A percentile compares a stretch with the other conserved stretches of the same genome.
These are phyloP conservation scores for Hypsopygia costalis DNA, from an alignment of 2,888 invertebrate genomes.

Conservation along the genomic window DNA sequence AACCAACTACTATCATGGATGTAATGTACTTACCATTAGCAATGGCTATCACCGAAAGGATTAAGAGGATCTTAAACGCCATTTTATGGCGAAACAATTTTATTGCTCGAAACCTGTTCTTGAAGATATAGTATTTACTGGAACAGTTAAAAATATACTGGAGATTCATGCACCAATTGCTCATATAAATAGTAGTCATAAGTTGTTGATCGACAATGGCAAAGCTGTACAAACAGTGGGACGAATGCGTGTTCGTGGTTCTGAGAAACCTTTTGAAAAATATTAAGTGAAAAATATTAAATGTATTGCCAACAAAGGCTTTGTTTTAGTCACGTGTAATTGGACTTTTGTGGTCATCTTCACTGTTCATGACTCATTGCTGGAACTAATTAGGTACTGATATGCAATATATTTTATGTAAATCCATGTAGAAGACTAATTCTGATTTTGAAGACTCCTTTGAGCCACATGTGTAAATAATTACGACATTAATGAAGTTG, in stretches of 20 bases:
- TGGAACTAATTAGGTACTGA: too few species aligned
- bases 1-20: too few species aligned
- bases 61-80: conserved; percentile 36
- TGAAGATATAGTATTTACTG: conserved; percentile 22
- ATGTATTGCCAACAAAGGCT: not conserved
- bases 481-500: too few species aligned
- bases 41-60: conserved; percentile 30
- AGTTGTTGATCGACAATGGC: conserved; percentile 36
- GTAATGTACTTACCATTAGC: conserved; percentile 9
- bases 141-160: conserved; percentile 43
- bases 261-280: conserved; percentile 25
- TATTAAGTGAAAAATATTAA: conserved; percentile 5
- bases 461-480: too few species aligned
- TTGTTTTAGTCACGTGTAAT: not conserved
- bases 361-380: too few species aligned
- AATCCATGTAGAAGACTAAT: too few species aligned
- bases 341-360: not conserved
- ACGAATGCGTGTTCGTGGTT: conserved; percentile 38
- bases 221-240: conserved; percentile 60
- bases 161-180: conserved; percentile 28
- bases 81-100: conserved; percentile 33
- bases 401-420: too few species aligned
- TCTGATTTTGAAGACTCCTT: too few species aligned
- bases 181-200: conserved; percentile 52
- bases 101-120: conserved; percentile 13